Conservation (phyloP, 2,888 invertebrate genomes). For the Chymomyza procnemis region DNA sequence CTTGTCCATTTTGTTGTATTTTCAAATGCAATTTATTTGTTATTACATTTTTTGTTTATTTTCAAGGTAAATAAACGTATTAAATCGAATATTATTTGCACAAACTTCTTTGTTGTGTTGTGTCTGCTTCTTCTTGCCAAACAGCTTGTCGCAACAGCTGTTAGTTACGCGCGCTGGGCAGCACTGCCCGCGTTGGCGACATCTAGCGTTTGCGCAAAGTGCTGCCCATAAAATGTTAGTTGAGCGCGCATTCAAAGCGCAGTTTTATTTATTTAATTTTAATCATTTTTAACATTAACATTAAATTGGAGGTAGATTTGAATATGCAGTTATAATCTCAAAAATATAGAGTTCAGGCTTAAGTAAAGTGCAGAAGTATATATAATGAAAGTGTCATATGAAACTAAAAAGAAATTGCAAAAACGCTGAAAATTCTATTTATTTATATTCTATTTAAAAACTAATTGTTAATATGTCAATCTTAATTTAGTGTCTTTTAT, state of each 20-base stretch:
- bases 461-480: no score
- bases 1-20: slow-evolving; percentile 64
- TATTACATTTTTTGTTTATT: not conserved
- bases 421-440: no score
- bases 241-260: not conserved
- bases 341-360: no score
- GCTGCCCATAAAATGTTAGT: slow-evolving; percentile 18
- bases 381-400: no score
- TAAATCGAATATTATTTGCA: not conserved
- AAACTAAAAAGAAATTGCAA: no score
- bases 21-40: slow-evolving; percentile 12
- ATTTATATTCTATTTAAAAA: no score
- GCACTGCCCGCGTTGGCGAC: slow-evolving; percentile 11
- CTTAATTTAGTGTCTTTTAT: no score
- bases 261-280: not conserved
- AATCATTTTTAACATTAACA: no score
- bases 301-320: no score
- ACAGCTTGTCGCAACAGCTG: slow-evolving; percentile 37
- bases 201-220: not conserved
- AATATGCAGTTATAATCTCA: no score
- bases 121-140: slow-evolving; percentile 37
- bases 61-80: not conserved
- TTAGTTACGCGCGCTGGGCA: slow-evolving; percentile 25
- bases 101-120: slow-evolving; percentile 47
- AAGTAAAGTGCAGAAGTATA: no score